Conservation (phyloP, 2,888 invertebrate genomes). For the Athripsodes cinereus region DNA sequence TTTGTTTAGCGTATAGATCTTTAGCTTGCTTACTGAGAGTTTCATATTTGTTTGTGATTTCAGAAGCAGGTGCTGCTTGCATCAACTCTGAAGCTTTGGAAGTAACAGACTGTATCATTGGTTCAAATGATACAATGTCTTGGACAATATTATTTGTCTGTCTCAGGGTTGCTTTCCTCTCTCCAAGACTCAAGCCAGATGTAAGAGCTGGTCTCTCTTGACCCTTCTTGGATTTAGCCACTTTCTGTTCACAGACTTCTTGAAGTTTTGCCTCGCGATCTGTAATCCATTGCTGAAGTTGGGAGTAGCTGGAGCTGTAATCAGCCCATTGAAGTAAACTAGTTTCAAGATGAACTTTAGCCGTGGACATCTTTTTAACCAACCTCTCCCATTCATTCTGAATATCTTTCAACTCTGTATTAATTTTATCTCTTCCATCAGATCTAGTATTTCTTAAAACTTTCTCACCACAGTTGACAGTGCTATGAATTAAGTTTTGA, state of each 20-base stretch:
- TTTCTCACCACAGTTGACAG: conserved; percentile 86
- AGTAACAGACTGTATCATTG: conserved; percentile 93
- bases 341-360: conserved; percentile 86
- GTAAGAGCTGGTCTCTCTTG: conserved; percentile 61
- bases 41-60: conserved; percentile 88
- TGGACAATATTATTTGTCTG: conserved; percentile 93
- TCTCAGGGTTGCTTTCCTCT: conserved; percentile 80
- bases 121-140: conserved; percentile 94
- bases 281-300: conserved; percentile 89
- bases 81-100: conserved; percentile 89
- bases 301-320: conserved; percentile 88
- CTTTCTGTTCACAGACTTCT: conserved; percentile 82
- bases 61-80: conserved; percentile 85
- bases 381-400: conserved; percentile 90
- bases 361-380: conserved; percentile 85
- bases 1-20: conserved; percentile 82
- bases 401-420: conserved; percentile 79
- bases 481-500: conserved; percentile 78
- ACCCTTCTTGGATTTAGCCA: conserved; percentile 71
- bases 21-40: conserved; percentile 85
- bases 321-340: conserved; percentile 92
- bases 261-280: conserved; percentile 89
- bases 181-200: conserved; percentile 71
- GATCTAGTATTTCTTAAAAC: conserved; percentile 81
- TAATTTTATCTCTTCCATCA: conserved; percentile 83